Conservation (phyloP, 2,888 invertebrate genomes). For the Nasonia oneida region DNA sequence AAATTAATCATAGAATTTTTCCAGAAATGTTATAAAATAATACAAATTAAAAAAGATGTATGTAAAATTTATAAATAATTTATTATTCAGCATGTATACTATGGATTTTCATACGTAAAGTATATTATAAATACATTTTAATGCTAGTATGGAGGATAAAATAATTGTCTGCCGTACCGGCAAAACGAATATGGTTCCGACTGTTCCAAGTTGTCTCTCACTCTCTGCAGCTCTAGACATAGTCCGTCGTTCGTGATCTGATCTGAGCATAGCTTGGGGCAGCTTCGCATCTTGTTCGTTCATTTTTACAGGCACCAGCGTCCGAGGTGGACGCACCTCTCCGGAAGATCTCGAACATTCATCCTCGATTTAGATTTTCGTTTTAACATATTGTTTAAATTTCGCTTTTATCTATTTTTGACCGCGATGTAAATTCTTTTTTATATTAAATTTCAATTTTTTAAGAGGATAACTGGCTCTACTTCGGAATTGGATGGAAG, state of each 20-base stretch:
- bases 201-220: no score
- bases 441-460: neutral
- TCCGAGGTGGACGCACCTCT: neutral
- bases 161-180: no score
- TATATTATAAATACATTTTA: no score
- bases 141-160: no score
- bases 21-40: no score
- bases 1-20: no score
- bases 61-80: no score
- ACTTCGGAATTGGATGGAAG: conserved; percentile 8
- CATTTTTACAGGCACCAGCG: conserved; percentile 49
- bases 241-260: neutral
- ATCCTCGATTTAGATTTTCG: conserved; percentile 21
- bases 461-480: neutral
- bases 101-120: no score
- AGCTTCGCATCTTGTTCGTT: conserved; percentile 24
- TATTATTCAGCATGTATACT: no score
- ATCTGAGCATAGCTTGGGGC: neutral
- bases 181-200: no score
- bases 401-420: conserved; percentile 4
- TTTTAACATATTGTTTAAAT: conserved; percentile 5
- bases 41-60: no score
- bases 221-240: neutral
- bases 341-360: neutral
- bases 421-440: conserved; percentile 27